Evolutionary conservation across 2,888 invertebrate species (phyloP).

Genomic region (Agrochola lychnidis): DNA sequence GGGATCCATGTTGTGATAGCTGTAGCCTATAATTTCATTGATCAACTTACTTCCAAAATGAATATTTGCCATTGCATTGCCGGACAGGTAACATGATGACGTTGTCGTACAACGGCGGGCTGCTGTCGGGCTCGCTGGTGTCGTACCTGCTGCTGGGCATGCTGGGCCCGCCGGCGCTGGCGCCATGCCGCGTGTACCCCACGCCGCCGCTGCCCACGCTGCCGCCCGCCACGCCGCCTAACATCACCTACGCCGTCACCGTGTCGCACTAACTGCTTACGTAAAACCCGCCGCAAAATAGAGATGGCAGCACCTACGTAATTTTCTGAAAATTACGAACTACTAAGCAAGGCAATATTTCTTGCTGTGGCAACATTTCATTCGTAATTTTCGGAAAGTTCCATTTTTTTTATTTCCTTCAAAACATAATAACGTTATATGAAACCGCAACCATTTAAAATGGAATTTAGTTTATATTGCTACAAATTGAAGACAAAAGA

Average conservation of each 20-base stretch:
- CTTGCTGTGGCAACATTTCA: background rate
- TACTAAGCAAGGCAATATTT: background rate
- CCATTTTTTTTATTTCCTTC: background rate
- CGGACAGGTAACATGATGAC: conserved; percentile 97
- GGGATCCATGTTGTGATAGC: background rate
- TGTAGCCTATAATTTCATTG: background rate
- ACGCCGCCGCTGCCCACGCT: conserved; percentile 83
- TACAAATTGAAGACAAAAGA: conserved; percentile 7
- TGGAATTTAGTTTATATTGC: conserved; percentile 13
- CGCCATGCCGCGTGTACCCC: conserved; percentile 88
- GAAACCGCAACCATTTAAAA: background rate
- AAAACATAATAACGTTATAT: background rate
- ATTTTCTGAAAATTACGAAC: conserved; percentile 4
- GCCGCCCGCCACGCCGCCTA: conserved; percentile 74
- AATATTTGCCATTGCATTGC: conserved; percentile 2
- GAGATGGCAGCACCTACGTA: conserved; percentile 22
- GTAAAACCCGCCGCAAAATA: background rate
- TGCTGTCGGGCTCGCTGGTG: conserved; percentile 95
- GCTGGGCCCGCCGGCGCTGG: conserved; percentile 89
- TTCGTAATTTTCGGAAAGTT: background rate
- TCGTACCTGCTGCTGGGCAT: conserved; percentile 94
- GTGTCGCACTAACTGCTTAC: conserved; percentile 67
- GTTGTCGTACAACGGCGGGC: conserved; percentile 96
- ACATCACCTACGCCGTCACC: conserved; percentile 64
- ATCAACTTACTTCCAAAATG: background rate